Base-by-base conservation (phyloP, 2,113 vertebrate genomes). In the Scartelaos histophorus region DNA sequence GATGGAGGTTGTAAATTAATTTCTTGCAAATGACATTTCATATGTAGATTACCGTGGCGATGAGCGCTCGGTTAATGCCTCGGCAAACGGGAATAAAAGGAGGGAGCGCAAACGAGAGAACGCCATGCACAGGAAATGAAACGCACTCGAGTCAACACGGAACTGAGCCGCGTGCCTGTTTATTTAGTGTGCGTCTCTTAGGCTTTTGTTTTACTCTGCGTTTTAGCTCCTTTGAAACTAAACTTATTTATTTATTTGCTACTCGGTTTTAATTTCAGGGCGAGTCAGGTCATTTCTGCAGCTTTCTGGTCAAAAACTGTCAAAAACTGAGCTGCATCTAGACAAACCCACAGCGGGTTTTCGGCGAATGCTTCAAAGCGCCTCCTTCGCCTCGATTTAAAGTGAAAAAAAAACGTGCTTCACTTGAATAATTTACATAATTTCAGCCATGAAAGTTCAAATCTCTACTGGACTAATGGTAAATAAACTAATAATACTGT, bases 1-100 rank as follows among this genome's bases (percentile, higher is more conserved):
- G 91, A 93, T 92, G 92, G 92, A 88, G 85, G 85, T 81, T 79
- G 82, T 82, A 85, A 93, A 93, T 93, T 90, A 92, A 92, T 92
- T 93, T 91, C 70, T 73, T 76, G 84, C 82, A 92, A 94, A 92
- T 91, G 92, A 89, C 88, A 91, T 92, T 92, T 93, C 88, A 84
- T 90, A 91, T 93, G 91, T 90, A 90, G 89, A 91, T 92, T 91
- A 88, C 85, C 78, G 75, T 81, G 84, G 67, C 83, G 90, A 92
- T 90, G 91, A 90, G 90, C 89, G 88, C 82, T 80, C 78, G 80
- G 78, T 90, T 91, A 90, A 90, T 90, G 86, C 85, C 67, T 86
- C 67, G n/a, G 79, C 85, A 80, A 88, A 82, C 65, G 17, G 82
- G 84, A 88, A 79, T 83, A 87, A 82, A 75, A 71, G 56, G 76